Base-by-base conservation (phyloP, 2,888 invertebrate genomes). In the Anticlea derivata region DNA sequence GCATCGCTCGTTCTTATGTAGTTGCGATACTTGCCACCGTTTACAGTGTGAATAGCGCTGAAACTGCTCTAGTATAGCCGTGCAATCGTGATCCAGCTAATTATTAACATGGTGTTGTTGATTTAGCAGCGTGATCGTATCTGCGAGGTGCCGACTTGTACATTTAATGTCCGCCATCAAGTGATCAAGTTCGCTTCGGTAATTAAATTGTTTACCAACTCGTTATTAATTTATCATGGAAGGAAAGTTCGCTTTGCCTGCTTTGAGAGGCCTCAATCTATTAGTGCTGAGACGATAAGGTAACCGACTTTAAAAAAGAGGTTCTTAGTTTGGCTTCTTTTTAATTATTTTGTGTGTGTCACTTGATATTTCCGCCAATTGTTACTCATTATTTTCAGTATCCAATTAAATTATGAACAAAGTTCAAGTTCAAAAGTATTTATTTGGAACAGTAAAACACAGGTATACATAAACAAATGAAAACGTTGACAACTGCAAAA, bases 71-170 rank as follows among this genome's bases (percentile, higher is more conserved):
- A 31, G 31, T 23, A 41, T 41, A 41, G 5, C 24, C 7, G 13
- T 27, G 10, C 22, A 35, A 57, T 56, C 56, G 45, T 37, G 50
- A 56, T 54, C 38, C 44, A 26, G 43, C 55, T 58, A 55, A 58
- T 55, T 58, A 55, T 53, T 24, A 60, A 43, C 52, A 45, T 30
- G 46, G 30, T 44, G 27, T 34, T 46, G 50, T 60, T 58, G 55
- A 58, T 60, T 48, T 40, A 55, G 20, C 35, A 6, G 23, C 33
- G 35, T 40, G 49, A 58, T 58, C 17, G 13, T 55, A 58, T 58
- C 53, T 23, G n/a, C n/a, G 37, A 38, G 46, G 49, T 38, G 48
- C 47, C 40, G 49, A 51, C 49, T 38, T 40, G 53, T 40, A 50
- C 45, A 27, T 22, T 43, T 50, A 41, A 56, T 44, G 54, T 60